These are phyloP conservation scores for Dolichotis patagonum DNA, from an alignment of 2,113 vertebrate genomes.

Conservation along the genomic window DNA sequence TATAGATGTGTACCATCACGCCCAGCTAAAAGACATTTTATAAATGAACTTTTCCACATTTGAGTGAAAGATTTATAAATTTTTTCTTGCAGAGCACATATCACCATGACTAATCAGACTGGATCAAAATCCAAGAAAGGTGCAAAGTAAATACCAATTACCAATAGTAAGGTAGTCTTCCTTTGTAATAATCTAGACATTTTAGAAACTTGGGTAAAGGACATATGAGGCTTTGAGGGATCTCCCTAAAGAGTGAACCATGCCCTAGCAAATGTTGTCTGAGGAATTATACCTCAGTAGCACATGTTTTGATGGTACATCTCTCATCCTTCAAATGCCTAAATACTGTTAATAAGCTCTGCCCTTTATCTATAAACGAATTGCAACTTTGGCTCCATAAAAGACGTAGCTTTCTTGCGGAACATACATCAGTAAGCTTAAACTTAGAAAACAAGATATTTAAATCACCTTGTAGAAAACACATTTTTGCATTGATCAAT, in stretches of 20 bases:
- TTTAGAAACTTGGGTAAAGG: neutral
- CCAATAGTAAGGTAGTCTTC: neutral
- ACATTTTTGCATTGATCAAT: constrained; percentile 29
- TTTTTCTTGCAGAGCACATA: neutral
- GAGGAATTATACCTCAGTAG: neutral
- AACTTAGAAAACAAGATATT: neutral
- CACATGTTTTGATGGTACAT: neutral
- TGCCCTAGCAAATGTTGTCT: neutral
- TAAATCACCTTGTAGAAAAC: constrained; percentile 19
- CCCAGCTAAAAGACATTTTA: neutral
- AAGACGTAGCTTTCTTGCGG: neutral
- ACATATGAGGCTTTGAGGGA: neutral
- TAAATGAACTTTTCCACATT: constrained; percentile 10
- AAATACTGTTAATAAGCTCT: neutral
- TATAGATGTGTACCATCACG: neutral
- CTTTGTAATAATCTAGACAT: neutral
- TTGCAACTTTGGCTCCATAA: neutral
- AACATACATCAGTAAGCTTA: neutral
- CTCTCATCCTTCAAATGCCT: neutral
- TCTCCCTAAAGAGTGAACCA: neutral
- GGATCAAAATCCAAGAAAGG: constrained; percentile 31
- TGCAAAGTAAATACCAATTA: neutral
- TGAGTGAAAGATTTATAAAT: neutral
- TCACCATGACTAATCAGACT: neutral
- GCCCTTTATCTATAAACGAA: neutral